Evolutionary conservation across 2,888 invertebrate genomes (phyloP), one percentile per base, ranked within the genome.

Genomic region (Tromatobia lineatoria): DNA sequence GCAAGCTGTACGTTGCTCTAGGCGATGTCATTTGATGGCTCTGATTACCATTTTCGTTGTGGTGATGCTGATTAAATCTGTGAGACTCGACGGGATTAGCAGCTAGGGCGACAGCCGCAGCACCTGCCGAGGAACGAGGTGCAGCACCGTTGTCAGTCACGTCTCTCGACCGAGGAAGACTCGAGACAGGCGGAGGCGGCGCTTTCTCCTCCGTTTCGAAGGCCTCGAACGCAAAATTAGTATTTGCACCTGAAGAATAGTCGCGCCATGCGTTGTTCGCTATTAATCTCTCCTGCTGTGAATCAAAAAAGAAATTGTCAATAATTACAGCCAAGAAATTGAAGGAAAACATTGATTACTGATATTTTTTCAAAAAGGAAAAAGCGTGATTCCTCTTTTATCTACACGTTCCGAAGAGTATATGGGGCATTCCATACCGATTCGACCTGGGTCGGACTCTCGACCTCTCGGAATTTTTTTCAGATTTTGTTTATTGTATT

Each of bases 191-290:
- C 0, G 93, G 93, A 0, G 93, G 93, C 1, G 92, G 92, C 0
- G 94, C 93, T 90, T 97, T 97, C 91, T 97, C 97, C 89, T 97
- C 97, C 81, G 97, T 96, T 90, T 97, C 98, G 92, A 97, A 97
- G 0, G 97, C 96, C 90, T 98, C 98, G 94, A 98, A 98, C 0
- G 97, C 98, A 94, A 98, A 98, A 94, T 98, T 98, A 0, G 97
- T 98, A 93, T 97, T 97, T 1, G 96, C 95, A 25, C 92, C 92
- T 0, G 96, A 95, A 0, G 97, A 96, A 92, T 98, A 98, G 92
- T 98, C 98, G 92, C 97, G 97, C 98, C 98, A 98, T 0, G 97
- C 97, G 20, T 97, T 96, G 93, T 96, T 97, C 25, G 97, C 96
- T 88, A 98, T 97, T 67, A 98, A 94, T 89, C 97, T 97, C 89